Percentiles rank a stretch among this genome's conserved stretches.
Conservation (phyloP, 2,113 vertebrate genomes). For the Ptilonorhynchus violaceus region DNA sequence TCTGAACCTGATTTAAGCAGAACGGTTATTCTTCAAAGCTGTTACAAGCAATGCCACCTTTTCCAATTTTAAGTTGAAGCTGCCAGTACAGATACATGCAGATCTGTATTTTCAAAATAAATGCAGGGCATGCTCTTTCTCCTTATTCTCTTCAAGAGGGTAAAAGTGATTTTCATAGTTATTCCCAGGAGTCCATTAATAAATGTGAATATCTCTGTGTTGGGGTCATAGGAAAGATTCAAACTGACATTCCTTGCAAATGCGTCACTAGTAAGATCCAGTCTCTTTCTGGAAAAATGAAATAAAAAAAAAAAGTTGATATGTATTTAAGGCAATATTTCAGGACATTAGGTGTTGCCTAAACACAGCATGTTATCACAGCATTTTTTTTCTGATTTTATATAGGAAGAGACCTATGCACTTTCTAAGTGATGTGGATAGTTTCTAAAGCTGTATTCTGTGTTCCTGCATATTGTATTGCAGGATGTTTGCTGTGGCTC, state of each 20-base stretch:
- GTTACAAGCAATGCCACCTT: neutral
- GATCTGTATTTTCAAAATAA: slow-evolving; percentile 49
- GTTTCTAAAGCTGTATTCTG: neutral
- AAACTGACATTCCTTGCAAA: slow-evolving; percentile 47
- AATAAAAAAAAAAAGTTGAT: neutral
- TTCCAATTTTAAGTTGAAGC: neutral
- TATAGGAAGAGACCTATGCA: neutral
- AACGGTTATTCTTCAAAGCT: neutral
- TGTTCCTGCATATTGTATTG: neutral
- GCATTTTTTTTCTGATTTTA: neutral
- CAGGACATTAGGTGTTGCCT: neutral
- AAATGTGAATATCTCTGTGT: slow-evolving; percentile 2
- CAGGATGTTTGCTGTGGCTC: neutral
- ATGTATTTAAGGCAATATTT: neutral
- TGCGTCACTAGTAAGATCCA: neutral
- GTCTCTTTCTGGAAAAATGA: neutral
- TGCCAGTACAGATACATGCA: neutral
- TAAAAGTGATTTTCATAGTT: slow-evolving; percentile 52
- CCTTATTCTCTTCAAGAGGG: slow-evolving; percentile 35
- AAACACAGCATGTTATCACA: neutral
- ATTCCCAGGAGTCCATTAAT: slow-evolving; percentile 40
- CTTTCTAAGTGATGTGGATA: neutral
- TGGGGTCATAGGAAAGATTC: slow-evolving; percentile 54
- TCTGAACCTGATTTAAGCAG: neutral
- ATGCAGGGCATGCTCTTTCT: slow-evolving; percentile 6